phyloP scores from a whole-genome alignment of 2,888 invertebrate genomes.

The Dasypogon diadema region DNA sequence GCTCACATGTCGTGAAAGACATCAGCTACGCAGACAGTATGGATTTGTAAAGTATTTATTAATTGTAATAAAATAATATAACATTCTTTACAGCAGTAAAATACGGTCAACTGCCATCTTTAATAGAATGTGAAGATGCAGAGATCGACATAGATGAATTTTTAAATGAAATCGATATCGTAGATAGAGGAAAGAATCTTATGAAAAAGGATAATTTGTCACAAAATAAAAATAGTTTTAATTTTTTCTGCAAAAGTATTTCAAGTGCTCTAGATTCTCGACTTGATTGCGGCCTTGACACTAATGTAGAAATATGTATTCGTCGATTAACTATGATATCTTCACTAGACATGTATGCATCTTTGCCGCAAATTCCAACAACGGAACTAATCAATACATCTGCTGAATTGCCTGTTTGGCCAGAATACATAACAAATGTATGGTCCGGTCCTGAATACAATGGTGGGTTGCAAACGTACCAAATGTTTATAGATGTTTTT shows the following conservation, averaged over 20 bases:
- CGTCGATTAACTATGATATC: constrained; percentile 78
- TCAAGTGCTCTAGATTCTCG: constrained; percentile 82
- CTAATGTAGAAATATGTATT: constrained; percentile 80
- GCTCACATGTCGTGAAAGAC: constrained; percentile 53
- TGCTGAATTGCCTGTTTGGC: constrained; percentile 67
- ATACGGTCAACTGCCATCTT: constrained; percentile 73
- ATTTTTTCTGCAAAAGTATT: constrained; percentile 69
- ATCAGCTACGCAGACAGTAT: constrained; percentile 56
- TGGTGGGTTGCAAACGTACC: constrained; percentile 68
- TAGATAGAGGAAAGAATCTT: constrained; percentile 73
- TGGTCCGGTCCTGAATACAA: constrained; percentile 71
- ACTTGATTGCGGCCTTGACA: constrained; percentile 83
- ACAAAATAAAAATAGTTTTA: constrained; percentile 66
- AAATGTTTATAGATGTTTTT: constrained; percentile 79
- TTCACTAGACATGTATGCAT: constrained; percentile 67
- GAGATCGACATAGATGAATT: constrained; percentile 79
- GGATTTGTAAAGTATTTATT: constrained; percentile 28
- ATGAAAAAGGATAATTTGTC: constrained; percentile 70
- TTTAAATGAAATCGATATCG: constrained; percentile 77
- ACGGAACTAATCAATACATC: constrained; percentile 65
- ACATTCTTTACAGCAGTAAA: constrained; percentile 61
- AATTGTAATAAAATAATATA: background rate
- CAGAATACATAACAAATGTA: constrained; percentile 68
- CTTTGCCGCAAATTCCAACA: constrained; percentile 65
- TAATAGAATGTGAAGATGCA: constrained; percentile 85